A percentile compares a stretch with the other conserved stretches of the same genome.
Evolutionary conservation across 1,140 invertebrate species (phyloP).

Genomic region (Anoplolepis gracilipes): DNA sequence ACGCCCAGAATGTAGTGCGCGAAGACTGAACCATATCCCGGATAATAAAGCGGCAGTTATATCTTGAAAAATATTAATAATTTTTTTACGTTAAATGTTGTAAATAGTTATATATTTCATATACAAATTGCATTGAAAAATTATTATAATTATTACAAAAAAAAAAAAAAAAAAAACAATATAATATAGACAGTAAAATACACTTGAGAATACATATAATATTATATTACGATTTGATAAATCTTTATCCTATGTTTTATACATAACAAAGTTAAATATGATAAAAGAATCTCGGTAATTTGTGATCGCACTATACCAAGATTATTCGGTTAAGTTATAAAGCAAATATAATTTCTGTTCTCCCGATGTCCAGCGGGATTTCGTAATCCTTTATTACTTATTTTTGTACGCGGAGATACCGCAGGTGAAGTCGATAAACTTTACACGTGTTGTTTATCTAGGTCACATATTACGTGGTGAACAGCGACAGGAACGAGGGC

Average conservation of each 20-base stretch:
- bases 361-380: neutral
- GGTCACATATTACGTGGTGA: slow-evolving; percentile 96
- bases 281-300: neutral
- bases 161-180: neutral
- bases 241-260: neutral
- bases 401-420: slow-evolving; percentile 6
- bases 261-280: neutral
- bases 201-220: neutral
- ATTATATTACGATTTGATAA: neutral
- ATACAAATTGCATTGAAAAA: too few relatives aligned
- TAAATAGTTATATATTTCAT: too few relatives aligned
- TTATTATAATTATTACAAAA: neutral
- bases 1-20: neutral
- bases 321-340: neutral
- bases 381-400: neutral
- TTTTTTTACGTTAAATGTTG: neutral
- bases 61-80: neutral
- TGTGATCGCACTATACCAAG: neutral
- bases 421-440: slow-evolving; percentile 34
- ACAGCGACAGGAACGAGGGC: slow-evolving; percentile 95
- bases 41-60: neutral
- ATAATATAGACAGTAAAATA: neutral
- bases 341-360: neutral
- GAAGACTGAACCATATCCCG: neutral
- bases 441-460: slow-evolving; percentile 78